A percentile compares a stretch with the other conserved stretches of the same genome.
These are phyloP conservation scores for Xiphophorus hellerii DNA, from an alignment of 2,113 vertebrate genomes.

Conservation along the genomic window DNA sequence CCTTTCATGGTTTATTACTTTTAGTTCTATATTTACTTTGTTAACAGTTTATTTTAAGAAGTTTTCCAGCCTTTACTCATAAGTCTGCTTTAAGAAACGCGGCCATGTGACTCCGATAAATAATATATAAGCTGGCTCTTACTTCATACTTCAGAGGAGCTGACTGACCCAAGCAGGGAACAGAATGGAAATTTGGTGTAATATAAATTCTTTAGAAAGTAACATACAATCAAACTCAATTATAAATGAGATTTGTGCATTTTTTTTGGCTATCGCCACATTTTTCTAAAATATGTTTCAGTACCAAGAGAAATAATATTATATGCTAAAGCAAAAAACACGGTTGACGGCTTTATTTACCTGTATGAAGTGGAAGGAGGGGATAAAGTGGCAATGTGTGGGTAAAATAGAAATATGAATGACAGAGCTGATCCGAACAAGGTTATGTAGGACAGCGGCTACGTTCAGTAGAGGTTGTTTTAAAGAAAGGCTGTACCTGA, in stretches of 20 bases:
- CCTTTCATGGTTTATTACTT: background rate
- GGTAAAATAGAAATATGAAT: too few relatives aligned
- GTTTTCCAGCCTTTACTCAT: too few relatives aligned
- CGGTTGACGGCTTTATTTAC: background rate
- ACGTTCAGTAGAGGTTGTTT: background rate
- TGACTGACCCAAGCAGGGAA: background rate
- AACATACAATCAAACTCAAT: background rate
- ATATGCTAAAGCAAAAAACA: background rate
- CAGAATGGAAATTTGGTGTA: background rate
- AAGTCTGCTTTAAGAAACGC: too few relatives aligned
- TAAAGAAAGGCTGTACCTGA: background rate
- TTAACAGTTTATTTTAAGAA: too few relatives aligned
- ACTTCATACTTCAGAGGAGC: background rate
- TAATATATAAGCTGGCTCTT: background rate
- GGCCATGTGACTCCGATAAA: too few relatives aligned
- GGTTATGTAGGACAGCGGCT: background rate
- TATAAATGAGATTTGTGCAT: background rate
- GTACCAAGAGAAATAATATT: background rate
- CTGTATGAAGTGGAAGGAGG: background rate
- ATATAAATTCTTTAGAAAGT: background rate
- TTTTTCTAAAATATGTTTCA: background rate
- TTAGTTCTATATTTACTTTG: background rate
- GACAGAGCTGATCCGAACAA: too few relatives aligned
- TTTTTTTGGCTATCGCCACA: background rate
- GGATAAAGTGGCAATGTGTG: background rate